Base-by-base conservation (phyloP, 2,888 invertebrate species). In the Ganaspis brasiliensis region DNA sequence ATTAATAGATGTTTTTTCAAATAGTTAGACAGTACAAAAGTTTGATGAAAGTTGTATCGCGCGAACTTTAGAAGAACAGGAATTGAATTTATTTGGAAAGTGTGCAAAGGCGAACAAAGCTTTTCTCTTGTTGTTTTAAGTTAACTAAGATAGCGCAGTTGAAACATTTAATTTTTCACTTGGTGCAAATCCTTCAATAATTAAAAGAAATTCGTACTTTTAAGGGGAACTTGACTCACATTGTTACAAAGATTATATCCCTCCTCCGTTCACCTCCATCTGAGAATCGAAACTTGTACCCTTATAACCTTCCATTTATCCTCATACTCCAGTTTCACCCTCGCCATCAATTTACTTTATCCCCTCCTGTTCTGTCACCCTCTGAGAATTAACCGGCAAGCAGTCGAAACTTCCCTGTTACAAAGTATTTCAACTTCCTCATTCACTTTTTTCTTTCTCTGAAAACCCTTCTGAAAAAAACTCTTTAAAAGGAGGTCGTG, bases 381-480 rank as follows among this genome's bases (percentile, higher is more conserved):
- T 21, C 63, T n/a, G 16, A 35, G 55, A 56, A 74, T n/a, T 24
- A 40, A 49, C 52, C 74, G 77, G 73, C 72, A 49, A 55, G 24
- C 74, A 63, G 67, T 77, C 70, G 76, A 73, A 81, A 83, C 76
- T 83, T 80, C 49, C 52, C 67, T 72, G 31, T 74, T 75, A 26
- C 77, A 76, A 81, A 83, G 81, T 79, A 80, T 83, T 79, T 78
- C 74, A 80, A 81, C 80, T 80, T 79, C 59, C 55, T n/a, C 57
- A 63, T 67, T 63, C 63, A 63, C 40, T 63, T 63, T 74, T 26
- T 73, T 55, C 31, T 55, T 63, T 24, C 31, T 21, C 40, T 59
- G 52, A 40, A 72, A 37, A 56, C 56, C 73, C 71, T 70, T 6
- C 37, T 61, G 16, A 19, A 16, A 61, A 61, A 31, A 35, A 37